phyloP scores from a whole-genome alignment of 2,888 invertebrate genomes.

The Polyommatus icarus region DNA sequence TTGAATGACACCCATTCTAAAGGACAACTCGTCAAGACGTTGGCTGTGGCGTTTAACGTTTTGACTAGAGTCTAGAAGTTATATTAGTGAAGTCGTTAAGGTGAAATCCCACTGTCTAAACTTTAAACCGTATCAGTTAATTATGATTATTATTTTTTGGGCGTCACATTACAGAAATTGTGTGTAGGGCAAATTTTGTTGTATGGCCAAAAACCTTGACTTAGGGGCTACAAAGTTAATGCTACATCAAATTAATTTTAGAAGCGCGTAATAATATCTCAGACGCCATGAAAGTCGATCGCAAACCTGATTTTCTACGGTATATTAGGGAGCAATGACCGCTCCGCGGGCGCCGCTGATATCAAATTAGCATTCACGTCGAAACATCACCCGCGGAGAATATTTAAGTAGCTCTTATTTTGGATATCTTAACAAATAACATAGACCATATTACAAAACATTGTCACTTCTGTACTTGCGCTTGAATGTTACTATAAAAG shows the following conservation, averaged over 20 bases:
- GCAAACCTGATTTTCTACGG: neutral
- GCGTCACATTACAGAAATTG: too few relatives aligned
- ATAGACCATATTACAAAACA: neutral
- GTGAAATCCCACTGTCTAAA: too few relatives aligned
- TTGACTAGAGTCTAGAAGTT: too few relatives aligned
- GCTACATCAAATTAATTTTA: neutral
- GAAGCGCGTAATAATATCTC: neutral
- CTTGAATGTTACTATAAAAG: neutral
- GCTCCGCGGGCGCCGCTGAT: neutral
- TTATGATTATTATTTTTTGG: too few relatives aligned
- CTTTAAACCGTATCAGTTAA: too few relatives aligned
- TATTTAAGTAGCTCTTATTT: neutral
- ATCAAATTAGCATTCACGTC: neutral
- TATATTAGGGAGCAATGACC: neutral
- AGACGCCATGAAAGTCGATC: neutral
- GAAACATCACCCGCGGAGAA: neutral
- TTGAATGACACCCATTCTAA: too few relatives aligned
- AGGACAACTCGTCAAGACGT: too few relatives aligned
- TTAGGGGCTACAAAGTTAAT: too few relatives aligned
- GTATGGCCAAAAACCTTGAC: too few relatives aligned
- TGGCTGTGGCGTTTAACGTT: too few relatives aligned
- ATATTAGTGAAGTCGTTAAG: too few relatives aligned
- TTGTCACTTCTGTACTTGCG: neutral
- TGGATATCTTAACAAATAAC: neutral
- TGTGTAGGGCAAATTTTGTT: too few relatives aligned